Evolutionary conservation across 2,888 invertebrate genomes (phyloP).

Genomic region (Xestia c-nigrum): DNA sequence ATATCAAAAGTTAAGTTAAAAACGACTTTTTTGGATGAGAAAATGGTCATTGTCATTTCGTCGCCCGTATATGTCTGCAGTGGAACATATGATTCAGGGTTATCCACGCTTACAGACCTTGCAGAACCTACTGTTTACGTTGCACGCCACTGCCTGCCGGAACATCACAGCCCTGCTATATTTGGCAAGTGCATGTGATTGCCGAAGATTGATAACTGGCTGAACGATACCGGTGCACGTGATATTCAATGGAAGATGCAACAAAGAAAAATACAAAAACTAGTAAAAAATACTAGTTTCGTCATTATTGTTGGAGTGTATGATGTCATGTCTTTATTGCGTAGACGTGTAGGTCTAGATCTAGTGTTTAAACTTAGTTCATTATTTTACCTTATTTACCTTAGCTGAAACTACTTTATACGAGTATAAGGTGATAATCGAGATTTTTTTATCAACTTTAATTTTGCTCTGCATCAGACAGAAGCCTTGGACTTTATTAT

Average conservation of each 20-base stretch:
- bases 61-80: constrained; percentile 41
- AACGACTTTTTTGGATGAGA: constrained; percentile 35
- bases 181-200: constrained; percentile 52
- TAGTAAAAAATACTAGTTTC: constrained; percentile 38
- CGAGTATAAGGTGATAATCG: neutral
- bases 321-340: constrained; percentile 52
- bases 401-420: neutral
- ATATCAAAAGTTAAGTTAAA: constrained; percentile 7
- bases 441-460: neutral
- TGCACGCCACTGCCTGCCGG: constrained; percentile 61
- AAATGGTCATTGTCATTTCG: constrained; percentile 48
- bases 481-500: constrained; percentile 32
- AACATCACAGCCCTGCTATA: constrained; percentile 50
- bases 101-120: constrained; percentile 65
- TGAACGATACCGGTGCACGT: constrained; percentile 16
- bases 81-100: constrained; percentile 64
- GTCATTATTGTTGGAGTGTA: constrained; percentile 23
- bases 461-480: neutral
- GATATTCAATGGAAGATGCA: constrained; percentile 23
- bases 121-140: constrained; percentile 55
- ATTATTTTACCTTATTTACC: neutral
- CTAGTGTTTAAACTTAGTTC: neutral
- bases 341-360: constrained; percentile 25
- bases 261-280: no score
- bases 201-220: constrained; percentile 31